Base-by-base conservation (phyloP, 2,797 vertebrate species). In the Staurois parvus region DNA sequence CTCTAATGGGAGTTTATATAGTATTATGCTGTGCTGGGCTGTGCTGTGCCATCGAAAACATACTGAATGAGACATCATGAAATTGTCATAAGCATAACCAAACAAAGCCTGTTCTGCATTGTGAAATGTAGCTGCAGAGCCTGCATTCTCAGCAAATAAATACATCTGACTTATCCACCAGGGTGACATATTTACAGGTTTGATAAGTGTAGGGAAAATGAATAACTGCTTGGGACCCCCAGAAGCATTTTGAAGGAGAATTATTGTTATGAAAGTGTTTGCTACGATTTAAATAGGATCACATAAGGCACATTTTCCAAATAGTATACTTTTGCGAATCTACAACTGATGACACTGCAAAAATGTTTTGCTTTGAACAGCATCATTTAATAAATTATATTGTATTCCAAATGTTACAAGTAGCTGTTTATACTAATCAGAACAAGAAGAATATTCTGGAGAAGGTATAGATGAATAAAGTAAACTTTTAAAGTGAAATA, bases 21-120 rank as follows among this genome's bases (percentile, higher is more conserved):
- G 64, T 76, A 69, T 37, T 32, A 75, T 75, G 45, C 40, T 59
- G 21, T 28, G 30, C 29, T 17, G n/a, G 29, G 42, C 62, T n/a
- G n/a, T 37, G 30, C 62, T 17, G 64, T 68, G 30, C 52, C 21
- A 59, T 59, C 52, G 8, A 81, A 69, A 64, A 76, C 34, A 68
- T 68, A 70, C 19, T 34, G 76, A 85, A 79, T 37, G 29, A 29
- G 64, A 76, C 52, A 85, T 81, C 66, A 70, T 70, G 26, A 76
- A 68, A 74, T 74, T 80, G 45, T 70, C 72, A 81, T 76, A 81
- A 80, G 40, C 84, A 80, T 79, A 80, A 76, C 78, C 64, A 85
- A 81, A 81, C 84, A 85, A 81, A 59, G n/a, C 24, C n/a, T 64
- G 78, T 70, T 68, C 62, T 17, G 9, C 34, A 40, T 69, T 62